Evolutionary conservation across 1,140 invertebrate genomes (phyloP), one percentile per base, ranked within the genome.

Genomic region (Lamellibrachia luymesi): DNA sequence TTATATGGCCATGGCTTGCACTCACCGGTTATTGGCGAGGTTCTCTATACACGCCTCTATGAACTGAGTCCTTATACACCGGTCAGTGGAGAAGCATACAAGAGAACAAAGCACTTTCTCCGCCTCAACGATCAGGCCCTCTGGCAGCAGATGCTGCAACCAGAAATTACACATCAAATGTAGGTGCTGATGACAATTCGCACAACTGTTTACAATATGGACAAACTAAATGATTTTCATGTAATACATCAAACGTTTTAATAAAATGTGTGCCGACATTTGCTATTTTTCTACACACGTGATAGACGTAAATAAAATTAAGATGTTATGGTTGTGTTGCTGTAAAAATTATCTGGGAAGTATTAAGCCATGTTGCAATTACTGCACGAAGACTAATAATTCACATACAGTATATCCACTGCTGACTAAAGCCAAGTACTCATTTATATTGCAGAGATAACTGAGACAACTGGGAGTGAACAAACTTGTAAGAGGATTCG

Each of bases 1-100:
- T 38, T 38, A 38, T 38, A 38, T 38, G 38, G 38, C 38, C 38
- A 38, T 38, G 38, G 38, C 38, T 38, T 38, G 25, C 64, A 10
- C 94, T 91, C 94, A 98, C 97, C 97, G 97, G 96, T 99, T 98
- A 93, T 97, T 97, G 22, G 98, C 98, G 90, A 99, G 96, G 96
- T 99, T 99, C 94, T 98, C 97, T 51, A 99, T 96, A 95, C 98
- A 99, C 1, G 98, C 98, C 96, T 99, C 98, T 95, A 99, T 99
- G 95, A 99, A 99, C 96, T 99, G 99, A 95, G 98, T 98, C 56
- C 98, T 97, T 92, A 99, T 98, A 91, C 98, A 97, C 94, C 98
- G 97, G 92, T 96, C 96, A 64, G 98, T 98, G 95, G 98, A 98
- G 94, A 98, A 99, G 95, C 98, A 99, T 1, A 99, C 97, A 2